phyloP scores from a whole-genome alignment of 2,888 invertebrate species.

The Lagria hirta region DNA sequence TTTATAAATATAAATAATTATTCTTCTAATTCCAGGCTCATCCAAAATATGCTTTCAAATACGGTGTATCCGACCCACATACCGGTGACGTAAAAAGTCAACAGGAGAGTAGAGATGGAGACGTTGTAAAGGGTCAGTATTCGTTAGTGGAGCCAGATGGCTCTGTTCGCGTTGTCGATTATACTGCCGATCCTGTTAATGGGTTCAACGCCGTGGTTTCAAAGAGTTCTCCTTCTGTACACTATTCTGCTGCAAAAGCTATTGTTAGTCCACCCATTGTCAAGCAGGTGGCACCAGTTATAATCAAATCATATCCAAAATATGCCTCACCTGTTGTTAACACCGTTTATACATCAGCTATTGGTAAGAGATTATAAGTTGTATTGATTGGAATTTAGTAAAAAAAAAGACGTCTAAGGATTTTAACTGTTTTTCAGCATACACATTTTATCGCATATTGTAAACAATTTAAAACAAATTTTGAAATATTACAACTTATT shows the following conservation, averaged over 20 bases:
- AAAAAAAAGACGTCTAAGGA: too few relatives aligned
- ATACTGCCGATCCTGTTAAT: conserved; percentile 61
- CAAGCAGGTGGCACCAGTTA: conserved; percentile 41
- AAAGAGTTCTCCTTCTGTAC: conserved; percentile 54
- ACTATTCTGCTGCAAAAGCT: conserved; percentile 41
- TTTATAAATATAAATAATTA: too few relatives aligned
- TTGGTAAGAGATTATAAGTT: conserved; percentile 32
- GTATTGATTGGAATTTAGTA: not conserved
- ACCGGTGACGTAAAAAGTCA: conserved; percentile 64
- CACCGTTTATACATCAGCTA: conserved; percentile 33
- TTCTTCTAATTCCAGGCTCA: conserved; percentile 53
- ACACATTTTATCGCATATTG: too few relatives aligned
- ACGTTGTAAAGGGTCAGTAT: conserved; percentile 58
- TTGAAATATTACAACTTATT: too few relatives aligned
- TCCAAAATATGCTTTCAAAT: conserved; percentile 63
- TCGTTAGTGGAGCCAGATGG: conserved; percentile 55
- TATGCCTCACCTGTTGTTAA: conserved; percentile 43
- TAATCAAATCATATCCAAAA: conserved; percentile 37
- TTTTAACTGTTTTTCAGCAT: too few relatives aligned
- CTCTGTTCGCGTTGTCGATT: conserved; percentile 52
- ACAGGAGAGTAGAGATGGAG: conserved; percentile 63
- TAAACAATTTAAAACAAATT: too few relatives aligned
- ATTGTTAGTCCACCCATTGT: conserved; percentile 39
- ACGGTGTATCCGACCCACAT: conserved; percentile 63
- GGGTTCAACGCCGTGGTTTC: conserved; percentile 53